Conservation (phyloP, 2,113 vertebrate genomes). For the human region GRCh38 chr6:8499501-8500000, state of each 20-base stretch:
- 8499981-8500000: background rate
- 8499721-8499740: slow-evolving; percentile 78
- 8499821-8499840: background rate
- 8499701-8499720: slow-evolving; percentile 86
- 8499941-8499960: background rate
- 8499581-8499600: background rate
- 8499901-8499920: background rate
- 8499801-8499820: background rate
- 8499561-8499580: background rate
- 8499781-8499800: slow-evolving; percentile 48
- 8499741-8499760: background rate
- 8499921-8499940: slow-evolving; percentile 7
- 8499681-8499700: slow-evolving; percentile 55
- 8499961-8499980: background rate
- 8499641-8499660: background rate
- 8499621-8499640: background rate
- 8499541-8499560: background rate
- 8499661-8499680: background rate
- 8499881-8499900: slow-evolving; percentile 38
- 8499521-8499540: background rate
- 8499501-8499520: background rate
- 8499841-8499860: background rate
- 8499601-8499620: background rate
- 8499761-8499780: background rate
- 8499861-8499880: background rate